Base-by-base conservation (phyloP, 2,797 vertebrate species). In the Coregonus ussuriensis region DNA sequence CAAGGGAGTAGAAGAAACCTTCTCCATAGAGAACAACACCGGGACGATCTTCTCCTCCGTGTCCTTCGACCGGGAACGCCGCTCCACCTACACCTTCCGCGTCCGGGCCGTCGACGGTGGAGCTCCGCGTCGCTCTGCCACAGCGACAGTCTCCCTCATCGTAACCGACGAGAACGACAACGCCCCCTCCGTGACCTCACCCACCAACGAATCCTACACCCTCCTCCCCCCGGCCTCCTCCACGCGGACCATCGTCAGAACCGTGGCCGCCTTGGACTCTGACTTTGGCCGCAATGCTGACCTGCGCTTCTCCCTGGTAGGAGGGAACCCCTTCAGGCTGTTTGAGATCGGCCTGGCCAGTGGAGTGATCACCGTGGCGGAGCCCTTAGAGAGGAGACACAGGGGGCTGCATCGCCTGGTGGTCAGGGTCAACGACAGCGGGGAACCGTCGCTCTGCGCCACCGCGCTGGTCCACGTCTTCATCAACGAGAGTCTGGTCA, bases 81-180 rank as follows among this genome's bases (percentile, higher is more conserved):
- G 96, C 71, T 96, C 96, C 53, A 93, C 95, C 1, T 99, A 99
- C 87, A 97, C 97, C 1, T 99, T 99, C 88, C 93, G 95, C 4
- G 98, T 99, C 21, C 95, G 97, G 63, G 98, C 98, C 0, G 95
- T 99, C 67, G 98, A 99, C 0, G 96, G 96, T 1, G 98, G 98
- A 0, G 97, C 98, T 16, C 97, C 98, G 0, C 95, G 96, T 0
- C 93, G 94, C 29, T 98, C 98, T 0, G 95, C 97, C 79, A 98
- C 97, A 0, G 97, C 98, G 74, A 98, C 97, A 0, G 95, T 99
- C 14, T 98, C 97, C 0, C 95, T 99, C 31, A 96, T 97, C 41
- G 97, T 99, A 65, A 99, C 98, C 25, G 98, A 99, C 0, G 97
- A 99, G 83, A 99, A 99, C 0, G 98, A 99, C 93, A 99, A 99